Conservation (phyloP, 2,113 vertebrate species). For the Brienomyrus brachyistius region DNA sequence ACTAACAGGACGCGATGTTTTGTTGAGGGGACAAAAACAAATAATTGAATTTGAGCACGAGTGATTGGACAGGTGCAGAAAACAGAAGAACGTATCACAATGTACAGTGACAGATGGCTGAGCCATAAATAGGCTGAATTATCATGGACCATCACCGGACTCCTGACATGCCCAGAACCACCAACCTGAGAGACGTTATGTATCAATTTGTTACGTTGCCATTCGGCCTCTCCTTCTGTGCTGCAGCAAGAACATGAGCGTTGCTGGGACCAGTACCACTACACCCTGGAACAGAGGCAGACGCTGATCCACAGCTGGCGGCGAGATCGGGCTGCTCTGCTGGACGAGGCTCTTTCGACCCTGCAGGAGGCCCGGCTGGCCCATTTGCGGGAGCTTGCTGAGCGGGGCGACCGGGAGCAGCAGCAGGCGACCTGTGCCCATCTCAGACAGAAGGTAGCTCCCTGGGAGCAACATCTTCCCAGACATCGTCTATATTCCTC, state of each 20-base stretch:
- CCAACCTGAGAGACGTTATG: neutral
- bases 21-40: neutral
- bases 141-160: neutral
- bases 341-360: constrained; percentile 55
- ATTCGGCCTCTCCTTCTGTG: neutral
- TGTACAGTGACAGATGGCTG: neutral
- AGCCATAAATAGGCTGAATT: neutral
- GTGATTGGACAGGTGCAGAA: neutral
- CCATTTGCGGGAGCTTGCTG: constrained; percentile 57
- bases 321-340: constrained; percentile 60
- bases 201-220: neutral
- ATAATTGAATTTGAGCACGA: neutral
- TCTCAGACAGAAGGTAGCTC: constrained; percentile 77
- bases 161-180: neutral
- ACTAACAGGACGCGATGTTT: neutral
- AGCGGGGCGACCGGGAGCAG: constrained; percentile 60
- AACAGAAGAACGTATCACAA: neutral
- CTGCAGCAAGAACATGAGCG: constrained; percentile 69
- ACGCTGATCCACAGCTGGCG: constrained; percentile 60
- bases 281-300: constrained; percentile 55
- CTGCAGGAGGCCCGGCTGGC: constrained; percentile 67
- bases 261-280: constrained; percentile 56
- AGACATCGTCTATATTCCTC: neutral
- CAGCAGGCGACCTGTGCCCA: constrained; percentile 74
- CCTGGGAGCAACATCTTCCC: neutral